Conservation (phyloP, 2,797 vertebrate species). For the Trachops cirrhosus region DNA sequence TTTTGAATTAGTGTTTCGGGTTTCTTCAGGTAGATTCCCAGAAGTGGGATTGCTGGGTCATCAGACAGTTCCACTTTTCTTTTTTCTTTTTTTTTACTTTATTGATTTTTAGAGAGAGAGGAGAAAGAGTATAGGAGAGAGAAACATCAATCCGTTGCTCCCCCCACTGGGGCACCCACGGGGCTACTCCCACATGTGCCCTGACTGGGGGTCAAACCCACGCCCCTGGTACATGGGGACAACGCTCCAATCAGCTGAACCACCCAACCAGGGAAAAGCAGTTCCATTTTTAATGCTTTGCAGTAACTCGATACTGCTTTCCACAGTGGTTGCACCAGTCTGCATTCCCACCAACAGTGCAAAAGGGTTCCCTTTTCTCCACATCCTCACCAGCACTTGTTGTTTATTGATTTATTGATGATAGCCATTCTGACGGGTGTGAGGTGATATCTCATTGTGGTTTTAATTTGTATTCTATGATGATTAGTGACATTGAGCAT, state of each 20-base stretch:
- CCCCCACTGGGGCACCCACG: too few relatives aligned
- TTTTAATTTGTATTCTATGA: not conserved
- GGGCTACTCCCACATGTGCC: too few relatives aligned
- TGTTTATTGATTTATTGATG: not conserved
- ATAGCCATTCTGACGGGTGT: not conserved
- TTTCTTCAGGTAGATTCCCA: not conserved
- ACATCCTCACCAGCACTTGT: not conserved
- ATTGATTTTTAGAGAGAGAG: too few relatives aligned
- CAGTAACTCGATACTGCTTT: not conserved
- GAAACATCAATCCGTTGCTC: too few relatives aligned
- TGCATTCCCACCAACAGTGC: not conserved
- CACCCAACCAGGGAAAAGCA: not conserved
- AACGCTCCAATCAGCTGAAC: too few relatives aligned
- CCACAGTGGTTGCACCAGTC: not conserved
- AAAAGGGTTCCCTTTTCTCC: not conserved
- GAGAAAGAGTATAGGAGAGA: too few relatives aligned
- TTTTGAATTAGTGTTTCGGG: not conserved
- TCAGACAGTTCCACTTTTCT: not conserved
- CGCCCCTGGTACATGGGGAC: too few relatives aligned
- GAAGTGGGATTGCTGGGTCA: not conserved
- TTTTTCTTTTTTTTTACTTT: not conserved
- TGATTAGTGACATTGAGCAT: not conserved
- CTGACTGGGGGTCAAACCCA: too few relatives aligned
- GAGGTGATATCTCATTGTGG: not conserved
- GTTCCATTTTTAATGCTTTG: not conserved